Evolutionary conservation across 2,113 vertebrate genomes (phyloP).

Genomic region (Tichodroma muraria): DNA sequence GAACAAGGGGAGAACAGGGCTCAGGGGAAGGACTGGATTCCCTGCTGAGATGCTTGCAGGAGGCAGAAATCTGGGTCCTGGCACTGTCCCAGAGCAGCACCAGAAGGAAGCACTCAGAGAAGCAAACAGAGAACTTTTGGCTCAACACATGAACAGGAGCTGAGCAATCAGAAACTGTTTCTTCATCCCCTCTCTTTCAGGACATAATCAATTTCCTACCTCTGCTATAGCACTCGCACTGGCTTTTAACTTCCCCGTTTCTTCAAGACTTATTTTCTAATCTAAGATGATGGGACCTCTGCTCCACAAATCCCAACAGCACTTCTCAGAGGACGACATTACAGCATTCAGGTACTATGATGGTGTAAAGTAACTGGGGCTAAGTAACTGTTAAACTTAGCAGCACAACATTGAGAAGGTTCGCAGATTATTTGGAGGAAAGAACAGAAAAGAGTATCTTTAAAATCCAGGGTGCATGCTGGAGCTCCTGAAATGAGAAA

Average conservation of each 20-base stretch:
- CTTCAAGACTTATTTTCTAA: constrained; percentile 30
- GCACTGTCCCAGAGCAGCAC: neutral
- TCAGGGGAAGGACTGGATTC: neutral
- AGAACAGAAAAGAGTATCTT: neutral
- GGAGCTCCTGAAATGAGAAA: neutral
- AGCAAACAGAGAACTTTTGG: constrained; percentile 7
- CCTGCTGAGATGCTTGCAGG: neutral
- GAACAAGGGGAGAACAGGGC: neutral
- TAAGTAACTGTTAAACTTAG: neutral
- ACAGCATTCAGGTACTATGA: neutral
- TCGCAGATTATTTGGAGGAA: neutral
- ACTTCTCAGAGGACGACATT: neutral
- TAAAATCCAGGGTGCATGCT: neutral
- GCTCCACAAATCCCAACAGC: constrained; percentile 24
- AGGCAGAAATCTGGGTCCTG: neutral
- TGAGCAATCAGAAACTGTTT: constrained; percentile 20
- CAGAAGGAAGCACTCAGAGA: neutral
- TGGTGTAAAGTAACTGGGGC: neutral
- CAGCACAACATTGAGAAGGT: neutral
- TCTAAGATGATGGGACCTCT: constrained; percentile 16
- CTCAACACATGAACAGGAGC: neutral
- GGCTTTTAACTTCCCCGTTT: constrained; percentile 31
- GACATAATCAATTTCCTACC: neutral
- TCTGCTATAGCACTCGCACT: neutral
- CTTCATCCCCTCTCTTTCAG: neutral